These are phyloP conservation scores for Brachionus manjavacas DNA, from an alignment of 1,140 invertebrate genomes.

Conservation along the genomic window DNA sequence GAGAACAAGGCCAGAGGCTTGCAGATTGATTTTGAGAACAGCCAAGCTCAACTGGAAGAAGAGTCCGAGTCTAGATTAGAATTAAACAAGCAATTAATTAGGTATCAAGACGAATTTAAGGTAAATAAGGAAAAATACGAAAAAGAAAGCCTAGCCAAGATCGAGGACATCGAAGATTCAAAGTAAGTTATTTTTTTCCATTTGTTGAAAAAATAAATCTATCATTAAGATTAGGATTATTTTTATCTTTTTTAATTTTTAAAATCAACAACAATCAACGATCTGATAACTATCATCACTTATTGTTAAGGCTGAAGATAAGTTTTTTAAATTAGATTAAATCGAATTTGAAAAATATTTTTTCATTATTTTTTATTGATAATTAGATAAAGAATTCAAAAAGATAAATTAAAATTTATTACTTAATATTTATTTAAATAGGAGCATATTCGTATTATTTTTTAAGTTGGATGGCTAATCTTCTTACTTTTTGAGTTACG, in stretches of 20 bases:
- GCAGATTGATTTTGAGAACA: conserved; percentile 29
- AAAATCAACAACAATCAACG: background rate
- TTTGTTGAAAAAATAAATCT: background rate
- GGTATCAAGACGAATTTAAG: conserved; percentile 37
- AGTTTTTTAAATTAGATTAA: background rate
- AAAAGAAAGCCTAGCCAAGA: conserved; percentile 36
- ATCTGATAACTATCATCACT: background rate
- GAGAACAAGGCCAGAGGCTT: background rate
- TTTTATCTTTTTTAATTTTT: background rate
- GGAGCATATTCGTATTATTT: no score
- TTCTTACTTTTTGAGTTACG: no score
- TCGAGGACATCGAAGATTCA: conserved; percentile 41
- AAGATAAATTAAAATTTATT: background rate
- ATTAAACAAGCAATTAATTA: conserved; percentile 27
- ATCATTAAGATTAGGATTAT: background rate
- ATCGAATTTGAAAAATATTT: background rate
- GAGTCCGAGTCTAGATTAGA: conserved; percentile 32
- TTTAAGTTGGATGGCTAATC: no score
- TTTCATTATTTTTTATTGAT: background rate
- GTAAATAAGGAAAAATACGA: background rate
- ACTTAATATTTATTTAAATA: background rate
- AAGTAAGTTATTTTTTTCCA: background rate
- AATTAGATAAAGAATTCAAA: background rate
- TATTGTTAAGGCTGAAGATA: background rate
- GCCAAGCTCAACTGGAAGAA: conserved; percentile 17